phyloP scores from a whole-genome alignment of 2,888 invertebrate genomes.

The Eurytoma adleriae region DNA sequence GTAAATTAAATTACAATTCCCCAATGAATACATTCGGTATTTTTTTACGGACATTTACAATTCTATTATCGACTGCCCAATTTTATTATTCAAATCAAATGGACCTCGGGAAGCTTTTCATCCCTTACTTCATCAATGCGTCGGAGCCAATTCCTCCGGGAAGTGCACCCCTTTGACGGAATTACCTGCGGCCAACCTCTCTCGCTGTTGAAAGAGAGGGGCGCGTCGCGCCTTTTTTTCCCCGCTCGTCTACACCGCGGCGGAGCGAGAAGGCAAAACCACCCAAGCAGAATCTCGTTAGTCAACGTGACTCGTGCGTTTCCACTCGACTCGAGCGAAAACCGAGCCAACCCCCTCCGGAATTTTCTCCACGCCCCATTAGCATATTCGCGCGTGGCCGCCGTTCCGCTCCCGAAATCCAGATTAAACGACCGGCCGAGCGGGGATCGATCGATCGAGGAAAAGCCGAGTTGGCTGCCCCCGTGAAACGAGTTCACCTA shows the following conservation, averaged over 20 bases:
- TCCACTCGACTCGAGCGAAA: constrained; percentile 11
- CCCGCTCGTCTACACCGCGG: background rate
- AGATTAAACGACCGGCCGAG: background rate
- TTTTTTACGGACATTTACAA: background rate
- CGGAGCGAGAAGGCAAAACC: background rate
- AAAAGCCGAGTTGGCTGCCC: background rate
- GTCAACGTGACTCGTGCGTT: constrained; percentile 13
- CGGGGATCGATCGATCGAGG: constrained; percentile 23
- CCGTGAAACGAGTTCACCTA: constrained; percentile 6
- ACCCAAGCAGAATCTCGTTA: constrained; percentile 40
- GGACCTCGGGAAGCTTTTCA: background rate
- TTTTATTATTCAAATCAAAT: constrained; percentile 22
- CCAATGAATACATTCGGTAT: background rate
- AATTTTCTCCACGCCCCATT: constrained; percentile 26
- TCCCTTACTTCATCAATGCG: background rate
- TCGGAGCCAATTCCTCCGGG: background rate
- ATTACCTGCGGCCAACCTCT: background rate
- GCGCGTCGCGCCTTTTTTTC: background rate
- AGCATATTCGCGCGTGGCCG: constrained; percentile 40
- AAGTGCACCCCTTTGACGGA: constrained; percentile 14
- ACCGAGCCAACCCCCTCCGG: background rate
- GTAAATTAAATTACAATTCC: constrained; percentile 2
- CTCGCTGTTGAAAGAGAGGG: background rate
- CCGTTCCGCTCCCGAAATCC: background rate
- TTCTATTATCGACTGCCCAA: background rate